phyloP scores from a whole-genome alignment of 2,888 invertebrate species.

The Ischnura elegans region DNA sequence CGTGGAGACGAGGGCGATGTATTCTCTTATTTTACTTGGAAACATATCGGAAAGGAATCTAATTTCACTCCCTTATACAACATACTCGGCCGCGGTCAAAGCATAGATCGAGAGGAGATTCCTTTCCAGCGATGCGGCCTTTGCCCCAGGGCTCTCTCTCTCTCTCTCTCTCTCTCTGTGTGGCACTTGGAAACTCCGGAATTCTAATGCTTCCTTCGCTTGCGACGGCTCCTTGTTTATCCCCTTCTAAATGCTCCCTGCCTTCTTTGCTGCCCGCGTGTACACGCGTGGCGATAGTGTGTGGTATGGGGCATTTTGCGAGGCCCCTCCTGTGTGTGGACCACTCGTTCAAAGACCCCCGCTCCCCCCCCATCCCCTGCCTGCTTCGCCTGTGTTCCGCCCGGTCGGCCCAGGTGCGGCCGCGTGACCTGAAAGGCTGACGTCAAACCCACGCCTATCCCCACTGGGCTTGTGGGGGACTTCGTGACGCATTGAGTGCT shows the following conservation, averaged over 20 bases:
- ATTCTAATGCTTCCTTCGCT: conserved; percentile 8
- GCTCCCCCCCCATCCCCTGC: neutral
- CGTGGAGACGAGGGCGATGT: neutral
- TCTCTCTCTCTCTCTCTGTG: neutral
- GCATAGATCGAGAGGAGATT: neutral
- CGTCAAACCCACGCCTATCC: neutral
- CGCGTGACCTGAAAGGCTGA: conserved; percentile 7
- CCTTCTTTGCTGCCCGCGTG: neutral
- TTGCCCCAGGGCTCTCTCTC: neutral
- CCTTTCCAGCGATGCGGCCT: neutral
- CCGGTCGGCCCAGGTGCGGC: conserved; percentile 52
- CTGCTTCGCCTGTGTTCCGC: neutral
- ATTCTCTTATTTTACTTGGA: neutral
- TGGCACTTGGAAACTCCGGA: neutral
- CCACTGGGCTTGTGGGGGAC: neutral
- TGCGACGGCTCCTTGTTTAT: neutral
- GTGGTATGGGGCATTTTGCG: neutral
- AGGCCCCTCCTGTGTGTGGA: neutral
- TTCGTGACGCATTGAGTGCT: no score
- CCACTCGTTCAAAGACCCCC: neutral
- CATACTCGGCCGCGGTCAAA: neutral
- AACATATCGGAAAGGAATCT: neutral
- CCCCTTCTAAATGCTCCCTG: neutral
- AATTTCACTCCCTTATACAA: neutral
- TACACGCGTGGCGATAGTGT: neutral